Evolutionary conservation across 1,140 invertebrate genomes (phyloP), one percentile per base, ranked within the genome.

Genomic region (Caenorhabditis latens): DNA sequence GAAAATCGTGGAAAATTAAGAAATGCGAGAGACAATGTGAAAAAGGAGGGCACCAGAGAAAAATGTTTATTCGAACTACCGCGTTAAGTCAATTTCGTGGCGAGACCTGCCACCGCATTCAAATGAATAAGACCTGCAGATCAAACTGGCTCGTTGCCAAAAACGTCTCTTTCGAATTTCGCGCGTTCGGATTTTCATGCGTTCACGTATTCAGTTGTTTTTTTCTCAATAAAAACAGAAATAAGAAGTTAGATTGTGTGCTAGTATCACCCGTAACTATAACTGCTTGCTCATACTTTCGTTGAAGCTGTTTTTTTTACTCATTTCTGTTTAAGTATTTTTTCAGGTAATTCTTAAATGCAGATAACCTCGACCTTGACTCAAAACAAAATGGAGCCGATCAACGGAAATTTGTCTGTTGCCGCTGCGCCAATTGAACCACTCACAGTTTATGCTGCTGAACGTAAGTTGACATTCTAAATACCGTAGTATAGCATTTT

Each of bases 331-430:
- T 79, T 11, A 50, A 79, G 13, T 50, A 32, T 32, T 32, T 32
- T 79, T 79, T 9, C 71, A 79, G 71, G 71, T 79, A 79, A 79
- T 79, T 79, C 16, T 79, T 79, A 79, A 79, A 79, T 79, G 71
- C 71, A 79, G 71, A 79, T 79, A 48, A 79, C 71, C 46, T 79
- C 71, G 71, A n/a, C 13, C 71, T 79, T 79, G 21, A 50, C 71
- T 24, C 71, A 79, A 40, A 43, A 21, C 13, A 79, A 79, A 42
- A 79, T 79, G 71, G 71, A 79, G 19, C 71, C 71, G 19, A 79
- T 50, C 71, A 79, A 50, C n/a, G 71, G 71, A 24, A 79, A 79
- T 53, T 79, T 50, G 46, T 46, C 71, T 32, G 43, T n/a, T 7
- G 8, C 67, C 19, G 4, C 46, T 13, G 14, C 71, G 9, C 46